Conservation (phyloP, 1,140 invertebrate species). For the roundworm (Caenorhabditis elegans) region WBcel235 BX284606.5:14623501-14624000, state of each 20-base stretch:
- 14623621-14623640: slow-evolving; percentile 89
- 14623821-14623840: slow-evolving; percentile 80
- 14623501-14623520: background rate
- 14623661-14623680: slow-evolving; percentile 93
- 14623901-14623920: slow-evolving; percentile 87
- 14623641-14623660: slow-evolving; percentile 93
- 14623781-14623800: slow-evolving; percentile 89
- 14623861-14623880: slow-evolving; percentile 75
- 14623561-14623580: slow-evolving; percentile 77
- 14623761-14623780: slow-evolving; percentile 59
- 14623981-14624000: slow-evolving; percentile 86
- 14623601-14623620: slow-evolving; percentile 94
- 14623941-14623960: slow-evolving; percentile 85
- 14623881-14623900: slow-evolving; percentile 87
- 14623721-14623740: slow-evolving; percentile 58
- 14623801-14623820: slow-evolving; percentile 84
- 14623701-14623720: slow-evolving; percentile 83
- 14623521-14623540: background rate
- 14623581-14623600: slow-evolving; percentile 93
- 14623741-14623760: slow-evolving; percentile 62
- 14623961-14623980: slow-evolving; percentile 81
- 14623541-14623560: too few species aligned
- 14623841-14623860: slow-evolving; percentile 77
- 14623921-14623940: slow-evolving; percentile 98
- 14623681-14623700: slow-evolving; percentile 97